Evolutionary conservation across 1,140 invertebrate genomes (phyloP).

Genomic region (Cotesia chilonis): DNA sequence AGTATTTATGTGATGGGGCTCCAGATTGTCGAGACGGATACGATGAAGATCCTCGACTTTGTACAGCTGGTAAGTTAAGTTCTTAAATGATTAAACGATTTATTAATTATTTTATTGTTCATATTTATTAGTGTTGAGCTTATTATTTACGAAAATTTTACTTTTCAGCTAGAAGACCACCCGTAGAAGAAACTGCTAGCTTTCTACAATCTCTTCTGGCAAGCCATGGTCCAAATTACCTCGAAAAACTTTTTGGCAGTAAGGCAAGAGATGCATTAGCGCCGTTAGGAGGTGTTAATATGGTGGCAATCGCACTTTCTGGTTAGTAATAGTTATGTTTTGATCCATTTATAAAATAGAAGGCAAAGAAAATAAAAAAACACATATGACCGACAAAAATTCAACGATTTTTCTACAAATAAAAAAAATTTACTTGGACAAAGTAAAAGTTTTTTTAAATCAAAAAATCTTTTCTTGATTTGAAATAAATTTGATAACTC

Average conservation of each 20-base stretch:
- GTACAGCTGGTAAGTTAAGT: slow-evolving; percentile 82
- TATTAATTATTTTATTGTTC: not conserved
- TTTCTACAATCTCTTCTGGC: slow-evolving; percentile 92
- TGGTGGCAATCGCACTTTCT: slow-evolving; percentile 93
- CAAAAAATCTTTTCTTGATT: too few relatives aligned
- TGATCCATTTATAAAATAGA: not conserved
- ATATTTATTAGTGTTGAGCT: not conserved
- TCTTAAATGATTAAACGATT: not conserved
- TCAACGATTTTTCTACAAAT: too few relatives aligned
- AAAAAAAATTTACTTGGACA: too few relatives aligned
- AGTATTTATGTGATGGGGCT: slow-evolving; percentile 93
- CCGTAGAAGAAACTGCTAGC: slow-evolving; percentile 94
- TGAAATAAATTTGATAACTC: too few relatives aligned
- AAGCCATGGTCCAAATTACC: slow-evolving; percentile 94
- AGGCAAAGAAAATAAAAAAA: too few relatives aligned
- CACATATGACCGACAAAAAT: too few relatives aligned
- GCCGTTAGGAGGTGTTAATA: slow-evolving; percentile 90
- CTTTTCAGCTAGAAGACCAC: slow-evolving; percentile 87
- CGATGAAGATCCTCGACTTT: slow-evolving; percentile 87
- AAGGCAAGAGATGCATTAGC: slow-evolving; percentile 90
- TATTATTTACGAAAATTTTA: not conserved
- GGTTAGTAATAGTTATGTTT: slow-evolving; percentile 71
- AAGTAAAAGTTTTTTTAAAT: too few relatives aligned
- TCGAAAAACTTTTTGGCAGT: slow-evolving; percentile 93
- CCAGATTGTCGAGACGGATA: slow-evolving; percentile 94